Percentiles rank a stretch among this genome's conserved stretches.
Evolutionary conservation across 2,888 invertebrate species (phyloP).

Genomic region (Lasius platythorax): DNA sequence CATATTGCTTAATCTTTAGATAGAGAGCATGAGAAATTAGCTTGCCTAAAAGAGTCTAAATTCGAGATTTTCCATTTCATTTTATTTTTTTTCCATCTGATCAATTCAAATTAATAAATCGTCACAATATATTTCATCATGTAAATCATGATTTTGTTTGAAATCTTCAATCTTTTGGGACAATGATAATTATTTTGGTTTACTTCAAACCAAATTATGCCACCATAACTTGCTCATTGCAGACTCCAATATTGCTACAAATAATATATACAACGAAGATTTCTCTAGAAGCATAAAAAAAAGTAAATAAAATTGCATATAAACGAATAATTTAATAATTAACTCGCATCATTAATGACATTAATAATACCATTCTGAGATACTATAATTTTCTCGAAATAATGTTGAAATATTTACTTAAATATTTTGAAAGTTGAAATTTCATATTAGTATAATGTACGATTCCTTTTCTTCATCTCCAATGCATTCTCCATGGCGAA

Average conservation of each 20-base stretch:
- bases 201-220: neutral
- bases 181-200: neutral
- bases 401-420: neutral
- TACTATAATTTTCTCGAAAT: no score
- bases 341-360: no score
- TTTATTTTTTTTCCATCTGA: neutral
- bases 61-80: neutral
- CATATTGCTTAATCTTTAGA: neutral
- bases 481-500: neutral
- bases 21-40: neutral
- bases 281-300: neutral
- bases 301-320: neutral
- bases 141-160: neutral
- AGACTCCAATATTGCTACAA: constrained; percentile 45
- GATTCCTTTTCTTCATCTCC: neutral
- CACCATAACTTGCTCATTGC: constrained; percentile 32
- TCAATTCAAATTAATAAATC: neutral
- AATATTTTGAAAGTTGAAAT: neutral
- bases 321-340: neutral
- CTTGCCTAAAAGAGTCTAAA: neutral
- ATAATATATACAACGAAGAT: constrained; percentile 58
- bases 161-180: neutral
- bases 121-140: neutral
- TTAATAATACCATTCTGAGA: no score
- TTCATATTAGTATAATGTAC: neutral